phyloP scores from a whole-genome alignment of 2,888 invertebrate species.

The Dysmachus trigonus region DNA sequence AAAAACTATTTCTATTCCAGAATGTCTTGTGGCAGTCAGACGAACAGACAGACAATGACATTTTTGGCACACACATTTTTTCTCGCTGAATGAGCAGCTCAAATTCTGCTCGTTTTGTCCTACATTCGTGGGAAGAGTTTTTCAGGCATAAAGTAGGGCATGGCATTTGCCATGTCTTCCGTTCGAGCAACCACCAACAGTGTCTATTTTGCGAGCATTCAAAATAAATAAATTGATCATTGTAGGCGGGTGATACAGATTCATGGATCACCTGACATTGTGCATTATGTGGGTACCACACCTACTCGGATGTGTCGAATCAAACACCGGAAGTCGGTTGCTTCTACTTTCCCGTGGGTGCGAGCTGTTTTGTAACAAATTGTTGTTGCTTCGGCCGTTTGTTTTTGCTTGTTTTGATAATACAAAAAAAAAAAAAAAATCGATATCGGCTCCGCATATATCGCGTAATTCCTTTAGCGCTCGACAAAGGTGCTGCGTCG shows the following conservation, averaged over 20 bases:
- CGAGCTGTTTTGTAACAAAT: neutral
- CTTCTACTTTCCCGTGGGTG: neutral
- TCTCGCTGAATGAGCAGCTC: neutral
- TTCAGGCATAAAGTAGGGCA: conserved; percentile 28
- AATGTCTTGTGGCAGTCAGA: neutral
- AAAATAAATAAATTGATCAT: conserved; percentile 17
- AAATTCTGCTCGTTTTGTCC: neutral
- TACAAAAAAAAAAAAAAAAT: no score
- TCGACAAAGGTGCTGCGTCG: neutral
- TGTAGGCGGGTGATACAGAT: neutral
- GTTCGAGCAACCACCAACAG: conserved; percentile 14
- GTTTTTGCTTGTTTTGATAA: neutral
- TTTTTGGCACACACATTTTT: conserved; percentile 50
- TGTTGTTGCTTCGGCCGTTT: neutral
- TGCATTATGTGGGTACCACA: neutral
- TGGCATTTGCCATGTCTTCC: conserved; percentile 27
- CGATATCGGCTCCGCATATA: neutral
- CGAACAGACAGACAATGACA: neutral
- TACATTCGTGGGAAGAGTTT: conserved; percentile 7
- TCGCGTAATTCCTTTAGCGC: neutral
- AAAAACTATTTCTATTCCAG: neutral
- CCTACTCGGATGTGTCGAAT: neutral
- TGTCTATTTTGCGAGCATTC: neutral
- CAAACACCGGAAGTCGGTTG: conserved; percentile 2
- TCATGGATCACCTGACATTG: conserved; percentile 36